These are phyloP conservation scores for Therioaphis trifolii DNA, from an alignment of 2,888 invertebrate genomes.

Conservation along the genomic window DNA sequence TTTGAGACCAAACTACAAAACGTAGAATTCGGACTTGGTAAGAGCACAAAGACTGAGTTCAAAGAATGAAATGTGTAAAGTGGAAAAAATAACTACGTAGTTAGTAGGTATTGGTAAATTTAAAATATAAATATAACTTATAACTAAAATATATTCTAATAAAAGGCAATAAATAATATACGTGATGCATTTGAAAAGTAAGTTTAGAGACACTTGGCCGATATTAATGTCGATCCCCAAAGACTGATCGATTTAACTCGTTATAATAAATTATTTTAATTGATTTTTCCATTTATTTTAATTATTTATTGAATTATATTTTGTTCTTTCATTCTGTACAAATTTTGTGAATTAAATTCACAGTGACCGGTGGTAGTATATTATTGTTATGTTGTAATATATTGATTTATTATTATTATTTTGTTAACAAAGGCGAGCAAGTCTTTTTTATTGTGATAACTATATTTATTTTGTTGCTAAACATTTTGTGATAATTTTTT, in stretches of 20 bases:
- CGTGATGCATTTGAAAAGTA: constrained; percentile 55
- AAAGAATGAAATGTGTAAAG: constrained; percentile 30
- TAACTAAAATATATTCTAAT: constrained; percentile 40
- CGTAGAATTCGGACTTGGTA: constrained; percentile 36
- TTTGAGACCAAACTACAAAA: constrained; percentile 51
- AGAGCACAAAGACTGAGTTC: constrained; percentile 17
- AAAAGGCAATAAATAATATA: constrained; percentile 47
- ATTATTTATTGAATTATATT: constrained; percentile 33
- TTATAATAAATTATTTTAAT: constrained; percentile 22
- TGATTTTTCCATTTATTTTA: constrained; percentile 46
- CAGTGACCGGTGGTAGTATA: constrained; percentile 42
- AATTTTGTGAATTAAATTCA: constrained; percentile 23
- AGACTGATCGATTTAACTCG: constrained; percentile 60
- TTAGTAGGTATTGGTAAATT: constrained; percentile 17
- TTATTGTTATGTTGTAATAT: constrained; percentile 24
- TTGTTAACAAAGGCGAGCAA: constrained; percentile 25
- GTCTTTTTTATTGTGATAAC: constrained; percentile 55
- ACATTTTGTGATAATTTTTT: constrained; percentile 54
- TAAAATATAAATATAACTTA: neutral
- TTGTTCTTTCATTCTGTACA: constrained; percentile 35
- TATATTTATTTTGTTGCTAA: constrained; percentile 45
- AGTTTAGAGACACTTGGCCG: constrained; percentile 41
- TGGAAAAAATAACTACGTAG: neutral
- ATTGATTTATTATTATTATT: constrained; percentile 26
- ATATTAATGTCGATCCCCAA: constrained; percentile 56